phyloP scores from a whole-genome alignment of 1,140 invertebrate species.

The Brachionus rotundiformis region DNA sequence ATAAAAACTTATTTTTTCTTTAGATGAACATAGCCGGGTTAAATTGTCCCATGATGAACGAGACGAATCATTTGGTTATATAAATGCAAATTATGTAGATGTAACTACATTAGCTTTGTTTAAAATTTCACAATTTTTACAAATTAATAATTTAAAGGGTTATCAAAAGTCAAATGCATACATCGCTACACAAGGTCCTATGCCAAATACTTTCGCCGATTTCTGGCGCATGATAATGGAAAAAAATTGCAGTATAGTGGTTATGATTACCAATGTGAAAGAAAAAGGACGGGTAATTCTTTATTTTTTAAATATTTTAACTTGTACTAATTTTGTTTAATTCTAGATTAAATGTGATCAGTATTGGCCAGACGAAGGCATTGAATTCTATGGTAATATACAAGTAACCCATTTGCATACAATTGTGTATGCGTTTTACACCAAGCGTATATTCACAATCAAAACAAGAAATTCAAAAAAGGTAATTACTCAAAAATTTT shows the following conservation, averaged over 20 bases:
- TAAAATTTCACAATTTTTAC: not conserved
- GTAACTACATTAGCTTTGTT: slow-evolving; percentile 51
- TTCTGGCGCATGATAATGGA: slow-evolving; percentile 86
- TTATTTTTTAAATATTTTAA: not conserved
- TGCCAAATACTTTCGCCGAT: slow-evolving; percentile 71
- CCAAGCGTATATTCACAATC: slow-evolving; percentile 51
- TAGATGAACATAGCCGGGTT: slow-evolving; percentile 87
- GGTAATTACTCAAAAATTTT: slow-evolving; percentile 49
- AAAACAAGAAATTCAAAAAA: slow-evolving; percentile 61
- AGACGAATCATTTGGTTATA: slow-evolving; percentile 74
- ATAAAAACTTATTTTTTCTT: not conserved
- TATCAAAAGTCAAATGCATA: slow-evolving; percentile 92
- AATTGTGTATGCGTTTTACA: slow-evolving; percentile 43
- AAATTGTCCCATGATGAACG: slow-evolving; percentile 75
- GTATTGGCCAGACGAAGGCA: slow-evolving; percentile 98
- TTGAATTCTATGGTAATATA: slow-evolving; percentile 72
- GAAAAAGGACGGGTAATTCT: slow-evolving; percentile 57
- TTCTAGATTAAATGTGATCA: slow-evolving; percentile 86
- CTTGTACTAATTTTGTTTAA: not conserved
- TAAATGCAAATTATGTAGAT: slow-evolving; percentile 80
- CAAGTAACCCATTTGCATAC: slow-evolving; percentile 41
- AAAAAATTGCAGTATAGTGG: slow-evolving; percentile 76
- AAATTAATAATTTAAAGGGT: slow-evolving; percentile 66
- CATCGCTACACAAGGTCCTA: slow-evolving; percentile 89
- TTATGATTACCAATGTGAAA: slow-evolving; percentile 71